Evolutionary conservation across 2,888 invertebrate species (phyloP).

Genomic region (Erebia epiphron): DNA sequence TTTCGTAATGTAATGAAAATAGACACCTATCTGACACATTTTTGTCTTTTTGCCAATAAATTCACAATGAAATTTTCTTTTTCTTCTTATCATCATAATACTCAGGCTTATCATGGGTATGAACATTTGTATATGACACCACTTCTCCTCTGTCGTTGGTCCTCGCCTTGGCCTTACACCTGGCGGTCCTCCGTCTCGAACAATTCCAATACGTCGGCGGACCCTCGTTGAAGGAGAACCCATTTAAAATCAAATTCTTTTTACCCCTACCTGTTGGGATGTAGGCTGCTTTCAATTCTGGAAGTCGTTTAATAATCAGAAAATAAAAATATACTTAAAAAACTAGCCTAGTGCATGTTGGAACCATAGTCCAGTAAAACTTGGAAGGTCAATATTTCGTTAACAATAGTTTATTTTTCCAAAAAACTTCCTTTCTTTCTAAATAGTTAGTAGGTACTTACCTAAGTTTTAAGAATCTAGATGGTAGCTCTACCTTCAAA

Average conservation of each 20-base stretch:
- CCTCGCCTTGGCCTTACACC: slow-evolving; percentile 60
- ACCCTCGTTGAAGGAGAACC: slow-evolving; percentile 59
- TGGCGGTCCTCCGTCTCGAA: slow-evolving; percentile 50
- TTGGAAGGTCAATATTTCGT: no score
- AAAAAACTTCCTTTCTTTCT: no score
- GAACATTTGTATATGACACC: slow-evolving; percentile 50
- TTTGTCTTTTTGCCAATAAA: neutral
- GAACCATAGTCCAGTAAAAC: no score
- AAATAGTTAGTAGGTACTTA: no score
- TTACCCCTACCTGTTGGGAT: slow-evolving; percentile 64
- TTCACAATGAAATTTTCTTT: slow-evolving; percentile 43
- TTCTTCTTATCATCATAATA: slow-evolving; percentile 62
- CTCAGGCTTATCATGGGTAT: slow-evolving; percentile 64
- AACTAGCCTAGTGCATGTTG: neutral
- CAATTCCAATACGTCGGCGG: slow-evolving; percentile 58
- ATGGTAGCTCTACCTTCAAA: no score
- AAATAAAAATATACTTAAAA: neutral
- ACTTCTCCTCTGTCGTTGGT: slow-evolving; percentile 64
- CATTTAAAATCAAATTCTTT: slow-evolving; percentile 59
- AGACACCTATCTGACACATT: neutral
- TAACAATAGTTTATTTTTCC: no score
- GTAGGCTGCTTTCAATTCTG: slow-evolving; percentile 61
- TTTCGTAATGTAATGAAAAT: neutral
- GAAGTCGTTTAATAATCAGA: slow-evolving; percentile 39
- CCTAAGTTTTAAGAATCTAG: no score